These are phyloP conservation scores for Stichopus chloronotus DNA, from an alignment of 35 echinoderm and acorn worm species.

Conservation along the genomic window DNA sequence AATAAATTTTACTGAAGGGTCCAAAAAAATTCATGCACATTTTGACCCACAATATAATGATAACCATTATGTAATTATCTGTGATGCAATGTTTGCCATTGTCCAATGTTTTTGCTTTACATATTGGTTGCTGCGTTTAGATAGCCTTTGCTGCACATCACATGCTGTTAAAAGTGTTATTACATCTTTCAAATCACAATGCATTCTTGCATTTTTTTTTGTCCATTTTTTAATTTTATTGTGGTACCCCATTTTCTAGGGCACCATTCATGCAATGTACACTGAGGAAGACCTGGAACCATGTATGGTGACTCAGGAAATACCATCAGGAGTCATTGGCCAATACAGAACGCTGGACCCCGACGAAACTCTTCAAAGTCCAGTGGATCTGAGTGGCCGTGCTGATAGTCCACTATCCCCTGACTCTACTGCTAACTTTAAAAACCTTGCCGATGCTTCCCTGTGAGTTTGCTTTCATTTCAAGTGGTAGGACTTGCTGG, in stretches of 20 bases:
- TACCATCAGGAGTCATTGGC: conserved; percentile 40
- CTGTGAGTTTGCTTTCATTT: conserved; percentile 74
- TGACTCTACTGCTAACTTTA: conserved; percentile 46
- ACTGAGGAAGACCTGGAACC: conserved; percentile 60
- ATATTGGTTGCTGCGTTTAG: too few relatives aligned
- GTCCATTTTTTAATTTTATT: background rate
- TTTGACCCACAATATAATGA: too few relatives aligned
- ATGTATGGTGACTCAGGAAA: conserved; percentile 75
- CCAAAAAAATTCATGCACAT: too few relatives aligned
- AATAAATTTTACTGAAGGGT: background rate
- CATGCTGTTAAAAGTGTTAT: too few relatives aligned
- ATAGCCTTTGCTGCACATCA: too few relatives aligned
- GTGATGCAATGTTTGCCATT: background rate
- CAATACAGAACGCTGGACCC: conserved; percentile 23
- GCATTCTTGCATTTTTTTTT: background rate
- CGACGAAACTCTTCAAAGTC: conserved; percentile 62
- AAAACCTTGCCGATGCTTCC: conserved; percentile 79
- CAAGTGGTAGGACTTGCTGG: too few relatives aligned
- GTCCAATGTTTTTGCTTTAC: background rate
- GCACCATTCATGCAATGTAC: conserved; percentile 64
- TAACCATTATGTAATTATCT: too few relatives aligned
- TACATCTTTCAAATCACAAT: too few relatives aligned
- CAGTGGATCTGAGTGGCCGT: conserved; percentile 63
- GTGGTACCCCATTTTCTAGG: conserved; percentile 12
- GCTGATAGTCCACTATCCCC: conserved; percentile 61